Base-by-base conservation (phyloP, 2,797 vertebrate genomes). In the Picus viridis region DNA sequence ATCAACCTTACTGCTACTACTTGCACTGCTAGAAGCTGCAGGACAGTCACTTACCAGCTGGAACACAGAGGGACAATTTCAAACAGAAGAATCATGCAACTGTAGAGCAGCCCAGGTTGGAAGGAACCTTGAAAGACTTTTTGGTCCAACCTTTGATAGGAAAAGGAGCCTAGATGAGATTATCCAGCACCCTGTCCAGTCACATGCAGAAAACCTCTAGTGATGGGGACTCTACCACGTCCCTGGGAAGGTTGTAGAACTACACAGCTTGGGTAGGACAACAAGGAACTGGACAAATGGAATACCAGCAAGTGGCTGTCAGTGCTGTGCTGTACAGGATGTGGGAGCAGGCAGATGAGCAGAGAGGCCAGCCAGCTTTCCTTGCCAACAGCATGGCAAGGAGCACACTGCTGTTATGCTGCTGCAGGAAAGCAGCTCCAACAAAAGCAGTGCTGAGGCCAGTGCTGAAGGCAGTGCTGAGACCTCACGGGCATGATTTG, bases 131-230 rank as follows among this genome's bases (percentile, higher is more conserved):
- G 51, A 82, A 75, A 86, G 51, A 62, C 69, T 32, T 69, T 32
- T 27, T 86, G 16, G 24, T 68, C 59, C 62, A 86, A 16, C 20
- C 7, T 89, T 69, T 82, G 30, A 34, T 9, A 19, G 12, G 30
- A 77, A 71, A 34, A 17, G 17, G 27, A 75, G 10, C 59, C 36
- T 69, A 19, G 34, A 32, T 51, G 36, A 76, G 18, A 18, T 69
- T 68, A 47, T 41, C 17, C 26, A 65, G 57, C 53, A 62, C 6
- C 20, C 34, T 30, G 30, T 36, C 43, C 63, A 32, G 24, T 14
- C 0, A 0, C 10, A 20, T 24, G 43, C 13, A 69, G 79, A 62
- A 91, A 75, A 51, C 36, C 1, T 2, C 16, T 27, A 17, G 47
- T 12, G 30, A 47, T 67, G 47, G 24, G 16, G 7, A 49, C 53